Evolutionary conservation across 2,888 invertebrate species (phyloP).

Genomic region (Mycalesis mineus): DNA sequence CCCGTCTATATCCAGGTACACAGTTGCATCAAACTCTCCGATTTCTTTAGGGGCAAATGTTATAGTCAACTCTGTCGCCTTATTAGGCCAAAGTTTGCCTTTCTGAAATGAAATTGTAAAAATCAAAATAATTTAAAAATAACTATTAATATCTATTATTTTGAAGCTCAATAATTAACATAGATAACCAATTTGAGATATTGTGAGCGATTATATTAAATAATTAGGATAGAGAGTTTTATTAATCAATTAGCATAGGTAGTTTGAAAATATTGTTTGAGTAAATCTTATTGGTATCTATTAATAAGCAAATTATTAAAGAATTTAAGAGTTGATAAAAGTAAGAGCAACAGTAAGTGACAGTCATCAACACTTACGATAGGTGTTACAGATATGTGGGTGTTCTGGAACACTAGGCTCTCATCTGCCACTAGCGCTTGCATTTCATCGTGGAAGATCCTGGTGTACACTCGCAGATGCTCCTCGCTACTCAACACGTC

Average conservation of each 20-base stretch:
- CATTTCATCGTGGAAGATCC: slow-evolving; percentile 68
- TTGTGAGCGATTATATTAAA: too few relatives aligned
- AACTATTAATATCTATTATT: too few relatives aligned
- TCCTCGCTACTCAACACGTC: slow-evolving; percentile 64
- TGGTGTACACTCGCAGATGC: slow-evolving; percentile 63
- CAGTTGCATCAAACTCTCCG: slow-evolving; percentile 65
- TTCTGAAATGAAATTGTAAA: slow-evolving; percentile 50
- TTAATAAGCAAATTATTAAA: too few relatives aligned
- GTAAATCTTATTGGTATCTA: too few relatives aligned
- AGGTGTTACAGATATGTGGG: slow-evolving; percentile 74
- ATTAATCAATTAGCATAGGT: too few relatives aligned
- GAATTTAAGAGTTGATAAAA: too few relatives aligned
- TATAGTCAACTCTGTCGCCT: slow-evolving; percentile 69
- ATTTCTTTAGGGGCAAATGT: slow-evolving; percentile 76
- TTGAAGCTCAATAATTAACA: too few relatives aligned
- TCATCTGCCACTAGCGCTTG: slow-evolving; percentile 65
- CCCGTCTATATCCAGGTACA: slow-evolving; percentile 80
- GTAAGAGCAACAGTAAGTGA: too few relatives aligned
- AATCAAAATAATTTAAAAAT: not conserved
- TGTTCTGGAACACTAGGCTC: slow-evolving; percentile 52
- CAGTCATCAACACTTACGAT: slow-evolving; percentile 65
- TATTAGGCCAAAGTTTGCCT: slow-evolving; percentile 80
- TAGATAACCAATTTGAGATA: too few relatives aligned
- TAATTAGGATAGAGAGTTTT: too few relatives aligned
- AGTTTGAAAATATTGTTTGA: too few relatives aligned